Evolutionary conservation across 1,140 invertebrate species (phyloP).

Genomic region (Pseudomyrmex flavicornis): DNA sequence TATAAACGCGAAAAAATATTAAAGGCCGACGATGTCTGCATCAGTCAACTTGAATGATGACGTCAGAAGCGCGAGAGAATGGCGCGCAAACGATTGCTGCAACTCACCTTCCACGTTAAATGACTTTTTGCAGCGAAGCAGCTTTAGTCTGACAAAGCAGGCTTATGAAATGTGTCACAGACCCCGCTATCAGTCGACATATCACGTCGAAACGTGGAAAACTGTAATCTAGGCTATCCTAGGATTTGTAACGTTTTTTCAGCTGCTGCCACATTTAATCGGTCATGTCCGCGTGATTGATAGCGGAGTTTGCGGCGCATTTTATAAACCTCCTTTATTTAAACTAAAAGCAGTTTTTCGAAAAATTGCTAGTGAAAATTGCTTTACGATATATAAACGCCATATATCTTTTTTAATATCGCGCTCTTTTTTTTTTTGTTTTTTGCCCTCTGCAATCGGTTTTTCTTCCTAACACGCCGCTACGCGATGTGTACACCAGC

Average conservation of each 20-base stretch:
- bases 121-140: slow-evolving; percentile 35
- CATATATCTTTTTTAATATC: not conserved
- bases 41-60: slow-evolving; percentile 21
- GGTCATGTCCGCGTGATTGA: slow-evolving; percentile 38
- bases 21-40: not conserved
- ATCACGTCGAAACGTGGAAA: slow-evolving; percentile 37
- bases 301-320: slow-evolving; percentile 24
- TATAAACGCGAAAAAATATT: not conserved
- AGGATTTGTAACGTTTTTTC: slow-evolving; percentile 44
- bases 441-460: not conserved
- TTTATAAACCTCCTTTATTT: slow-evolving; percentile 37
- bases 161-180: slow-evolving; percentile 49
- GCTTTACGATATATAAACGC: not conserved
- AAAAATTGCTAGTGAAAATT: slow-evolving; percentile 44
- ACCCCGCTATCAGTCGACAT: slow-evolving; percentile 45
- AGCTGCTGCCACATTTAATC: slow-evolving; percentile 45
- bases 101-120: slow-evolving; percentile 30
- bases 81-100: slow-evolving; percentile 30
- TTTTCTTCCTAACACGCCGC: not conserved
- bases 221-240: slow-evolving; percentile 39
- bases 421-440: not conserved
- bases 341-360: slow-evolving; percentile 23
- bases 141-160: slow-evolving; percentile 30
- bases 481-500: not conserved
- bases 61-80: slow-evolving; percentile 23